phyloP scores from a whole-genome alignment of 1,140 invertebrate genomes.

The Rhyzopertha dominica region DNA sequence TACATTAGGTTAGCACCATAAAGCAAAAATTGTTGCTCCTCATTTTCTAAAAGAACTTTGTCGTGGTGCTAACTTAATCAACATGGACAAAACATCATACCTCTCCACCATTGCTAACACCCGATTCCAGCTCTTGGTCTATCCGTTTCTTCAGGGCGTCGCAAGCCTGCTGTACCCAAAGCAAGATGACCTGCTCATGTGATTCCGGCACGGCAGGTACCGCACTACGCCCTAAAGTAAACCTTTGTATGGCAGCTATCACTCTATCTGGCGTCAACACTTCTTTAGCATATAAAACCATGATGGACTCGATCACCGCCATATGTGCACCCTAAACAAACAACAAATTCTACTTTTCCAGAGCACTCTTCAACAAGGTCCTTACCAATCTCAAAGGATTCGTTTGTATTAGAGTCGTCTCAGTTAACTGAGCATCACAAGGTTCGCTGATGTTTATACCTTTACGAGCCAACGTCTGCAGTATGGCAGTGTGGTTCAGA shows the following conservation, averaged over 20 bases:
- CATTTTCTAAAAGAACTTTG: neutral
- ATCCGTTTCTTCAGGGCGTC: conserved; percentile 65
- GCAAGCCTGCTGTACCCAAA: conserved; percentile 87
- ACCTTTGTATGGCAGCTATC: conserved; percentile 75
- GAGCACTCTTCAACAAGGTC: conserved; percentile 6
- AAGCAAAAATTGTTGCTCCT: neutral
- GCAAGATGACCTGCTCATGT: conserved; percentile 81
- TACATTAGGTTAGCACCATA: neutral
- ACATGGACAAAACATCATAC: conserved; percentile 27
- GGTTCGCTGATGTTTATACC: conserved; percentile 83
- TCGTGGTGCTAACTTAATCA: too few species aligned
- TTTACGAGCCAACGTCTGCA: conserved; percentile 87
- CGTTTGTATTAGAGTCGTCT: conserved; percentile 93
- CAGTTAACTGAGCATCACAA: conserved; percentile 82
- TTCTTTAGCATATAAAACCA: conserved; percentile 91
- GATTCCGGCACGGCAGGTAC: conserved; percentile 57
- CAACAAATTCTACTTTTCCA: too few species aligned
- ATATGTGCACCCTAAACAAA: conserved; percentile 84
- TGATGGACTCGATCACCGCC: conserved; percentile 94
- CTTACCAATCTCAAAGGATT: conserved; percentile 91
- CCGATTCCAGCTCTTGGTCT: conserved; percentile 46
- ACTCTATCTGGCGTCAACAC: conserved; percentile 86
- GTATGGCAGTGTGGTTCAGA: conserved; percentile 89
- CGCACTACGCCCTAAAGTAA: conserved; percentile 49
- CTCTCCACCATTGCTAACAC: conserved; percentile 31